Percentiles rank a stretch among this genome's conserved stretches.
Evolutionary conservation across 2,888 invertebrate genomes (phyloP).

Genomic region (Agonopterix subpropinquella): DNA sequence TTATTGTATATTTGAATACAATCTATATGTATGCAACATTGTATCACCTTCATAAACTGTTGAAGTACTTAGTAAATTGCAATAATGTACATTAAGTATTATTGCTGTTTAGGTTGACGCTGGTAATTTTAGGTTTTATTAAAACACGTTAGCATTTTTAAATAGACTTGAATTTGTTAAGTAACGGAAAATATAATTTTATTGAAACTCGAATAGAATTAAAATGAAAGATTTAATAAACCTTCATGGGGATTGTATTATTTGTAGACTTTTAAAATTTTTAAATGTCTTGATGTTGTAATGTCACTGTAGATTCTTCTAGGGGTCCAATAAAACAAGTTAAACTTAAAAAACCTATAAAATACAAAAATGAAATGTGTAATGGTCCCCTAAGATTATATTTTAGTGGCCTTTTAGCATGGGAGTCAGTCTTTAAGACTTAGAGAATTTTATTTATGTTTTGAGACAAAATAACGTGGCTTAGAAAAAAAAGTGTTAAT

Average conservation of each 20-base stretch:
- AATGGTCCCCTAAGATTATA: conserved; percentile 24
- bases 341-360: not conserved
- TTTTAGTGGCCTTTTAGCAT: conserved; percentile 36
- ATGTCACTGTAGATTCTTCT: conserved; percentile 24
- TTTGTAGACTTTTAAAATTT: conserved; percentile 32
- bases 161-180: conserved; percentile 9
- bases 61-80: conserved; percentile 48
- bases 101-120: conserved; percentile 31
- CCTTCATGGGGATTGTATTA: conserved; percentile 10
- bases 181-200: conserved; percentile 4
- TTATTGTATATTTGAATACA: conserved; percentile 39
- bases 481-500: conserved; percentile 18
- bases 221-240: conserved; percentile 1
- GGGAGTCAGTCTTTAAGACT: conserved; percentile 22
- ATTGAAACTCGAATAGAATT: conserved; percentile 4
- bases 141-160: conserved; percentile 39
- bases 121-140: conserved; percentile 29
- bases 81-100: conserved; percentile 45
- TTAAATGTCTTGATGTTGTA: conserved; percentile 58
- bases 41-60: conserved; percentile 13
- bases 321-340: conserved; percentile 16
- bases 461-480: conserved; percentile 12
- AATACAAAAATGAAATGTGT: conserved; percentile 2
- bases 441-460: not conserved
- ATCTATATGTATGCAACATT: conserved; percentile 22